phyloP scores from a whole-genome alignment of 2,888 invertebrate species.

The Xylota sylvarum region DNA sequence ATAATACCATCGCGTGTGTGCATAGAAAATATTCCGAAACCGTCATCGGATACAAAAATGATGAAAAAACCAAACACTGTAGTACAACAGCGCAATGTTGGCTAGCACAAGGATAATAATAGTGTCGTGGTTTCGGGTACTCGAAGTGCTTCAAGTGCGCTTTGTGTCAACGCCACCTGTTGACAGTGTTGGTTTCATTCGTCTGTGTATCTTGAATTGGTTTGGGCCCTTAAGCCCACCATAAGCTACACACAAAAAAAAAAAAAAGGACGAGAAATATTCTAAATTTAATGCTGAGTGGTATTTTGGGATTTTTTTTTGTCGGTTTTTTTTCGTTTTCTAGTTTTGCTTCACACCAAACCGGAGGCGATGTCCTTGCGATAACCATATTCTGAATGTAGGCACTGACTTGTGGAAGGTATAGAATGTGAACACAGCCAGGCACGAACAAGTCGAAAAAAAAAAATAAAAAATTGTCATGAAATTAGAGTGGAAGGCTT shows the following conservation, averaged over 20 bases:
- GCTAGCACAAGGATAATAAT: slow-evolving; percentile 66
- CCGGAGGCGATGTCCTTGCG: slow-evolving; percentile 47
- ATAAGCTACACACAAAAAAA: neutral
- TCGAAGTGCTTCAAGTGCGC: slow-evolving; percentile 47
- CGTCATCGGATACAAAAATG: slow-evolving; percentile 45
- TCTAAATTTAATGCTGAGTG: slow-evolving; percentile 57
- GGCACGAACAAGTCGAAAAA: slow-evolving; percentile 20
- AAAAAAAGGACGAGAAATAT: slow-evolving; percentile 25
- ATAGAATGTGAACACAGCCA: slow-evolving; percentile 11
- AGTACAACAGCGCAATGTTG: slow-evolving; percentile 29
- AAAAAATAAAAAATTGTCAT: slow-evolving; percentile 22
- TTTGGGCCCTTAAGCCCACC: slow-evolving; percentile 21
- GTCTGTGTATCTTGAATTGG: slow-evolving; percentile 6
- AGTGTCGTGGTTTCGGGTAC: slow-evolving; percentile 48
- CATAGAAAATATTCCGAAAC: slow-evolving; percentile 60
- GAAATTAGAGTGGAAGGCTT: slow-evolving; percentile 39
- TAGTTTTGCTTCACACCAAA: slow-evolving; percentile 9
- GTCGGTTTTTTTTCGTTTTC: slow-evolving; percentile 14
- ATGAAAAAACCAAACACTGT: neutral
- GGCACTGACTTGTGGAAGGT: slow-evolving; percentile 18
- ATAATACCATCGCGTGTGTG: slow-evolving; percentile 68
- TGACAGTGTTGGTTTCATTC: slow-evolving; percentile 38
- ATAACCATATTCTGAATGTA: slow-evolving; percentile 17
- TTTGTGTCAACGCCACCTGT: slow-evolving; percentile 68
- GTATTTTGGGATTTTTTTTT: slow-evolving; percentile 49